These are phyloP conservation scores for Scaptomyza hsui DNA, from an alignment of 1,140 invertebrate genomes.

Conservation along the genomic window DNA sequence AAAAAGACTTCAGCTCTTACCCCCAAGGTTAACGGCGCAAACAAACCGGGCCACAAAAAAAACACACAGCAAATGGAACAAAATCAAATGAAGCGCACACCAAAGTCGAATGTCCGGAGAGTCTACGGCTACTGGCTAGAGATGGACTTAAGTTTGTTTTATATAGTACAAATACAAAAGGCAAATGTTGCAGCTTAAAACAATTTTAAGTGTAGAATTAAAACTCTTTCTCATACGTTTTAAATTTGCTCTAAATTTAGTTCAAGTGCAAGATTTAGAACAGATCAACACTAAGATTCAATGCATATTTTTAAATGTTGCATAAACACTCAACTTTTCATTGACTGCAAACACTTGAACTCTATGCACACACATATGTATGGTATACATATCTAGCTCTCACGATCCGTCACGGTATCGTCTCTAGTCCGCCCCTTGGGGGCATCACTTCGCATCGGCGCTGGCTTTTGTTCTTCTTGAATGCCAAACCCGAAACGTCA, in stretches of 20 bases:
- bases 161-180: no score
- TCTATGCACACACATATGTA: constrained; percentile 4
- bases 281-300: background rate
- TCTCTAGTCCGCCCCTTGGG: constrained; percentile 59
- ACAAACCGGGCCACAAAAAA: constrained; percentile 62
- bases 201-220: no score
- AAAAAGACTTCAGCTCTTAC: constrained; percentile 35
- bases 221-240: no score
- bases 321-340: background rate
- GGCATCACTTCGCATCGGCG: constrained; percentile 51
- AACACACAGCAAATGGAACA: constrained; percentile 48
- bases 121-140: constrained; percentile 35
- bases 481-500: constrained; percentile 72
- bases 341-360: constrained; percentile 33
- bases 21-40: constrained; percentile 78
- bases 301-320: constrained; percentile 1
- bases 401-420: constrained; percentile 53
- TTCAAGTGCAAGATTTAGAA: background rate
- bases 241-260: background rate
- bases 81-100: constrained; percentile 65
- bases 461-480: constrained; percentile 72
- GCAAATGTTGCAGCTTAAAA: no score
- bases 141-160: constrained; percentile 33
- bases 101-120: constrained; percentile 1
- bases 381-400: constrained; percentile 27